A percentile compares a stretch with the other conserved stretches of the same genome.
phyloP scores from a whole-genome alignment of 1,140 invertebrate genomes.

The Pollicipes pollicipes region DNA sequence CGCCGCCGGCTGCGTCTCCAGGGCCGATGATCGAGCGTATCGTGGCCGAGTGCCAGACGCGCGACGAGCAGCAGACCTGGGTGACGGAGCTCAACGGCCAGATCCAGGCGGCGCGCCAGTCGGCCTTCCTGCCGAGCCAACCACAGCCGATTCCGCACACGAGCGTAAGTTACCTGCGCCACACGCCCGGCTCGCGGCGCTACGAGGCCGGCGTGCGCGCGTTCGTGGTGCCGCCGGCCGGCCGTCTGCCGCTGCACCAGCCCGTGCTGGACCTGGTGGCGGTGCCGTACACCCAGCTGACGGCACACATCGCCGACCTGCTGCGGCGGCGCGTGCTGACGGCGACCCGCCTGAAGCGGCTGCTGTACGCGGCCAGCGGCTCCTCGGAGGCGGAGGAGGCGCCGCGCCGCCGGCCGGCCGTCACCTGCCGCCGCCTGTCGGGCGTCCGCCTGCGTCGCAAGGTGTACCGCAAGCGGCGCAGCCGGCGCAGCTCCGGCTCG shows the following conservation, averaged over 20 bases:
- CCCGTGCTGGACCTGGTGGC: conserved; percentile 36
- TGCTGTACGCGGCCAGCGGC: conserved; percentile 35
- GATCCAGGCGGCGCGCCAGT: conserved; percentile 23
- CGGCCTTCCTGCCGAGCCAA: conserved; percentile 18
- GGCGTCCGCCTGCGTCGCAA: background rate
- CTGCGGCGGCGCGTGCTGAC: conserved; percentile 50
- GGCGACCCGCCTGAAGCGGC: conserved; percentile 45
- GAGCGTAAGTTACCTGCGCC: background rate
- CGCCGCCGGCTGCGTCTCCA: no score
- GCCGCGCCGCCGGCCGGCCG: no score
- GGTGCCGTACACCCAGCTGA: conserved; percentile 47
- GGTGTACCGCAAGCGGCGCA: background rate
- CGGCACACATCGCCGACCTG: conserved; percentile 49
- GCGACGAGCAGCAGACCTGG: conserved; percentile 67
- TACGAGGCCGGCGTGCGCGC: background rate
- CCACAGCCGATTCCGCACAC: conserved; percentile 25
- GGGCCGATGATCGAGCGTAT: conserved; percentile 79
- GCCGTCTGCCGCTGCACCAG: conserved; percentile 26
- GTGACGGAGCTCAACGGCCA: conserved; percentile 53
- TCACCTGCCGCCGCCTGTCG: background rate
- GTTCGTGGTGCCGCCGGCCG: conserved; percentile 20
- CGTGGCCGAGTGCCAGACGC: conserved; percentile 62
- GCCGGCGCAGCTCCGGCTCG: background rate
- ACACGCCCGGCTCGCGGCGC: background rate
- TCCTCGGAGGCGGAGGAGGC: background rate